Evolutionary conservation across 2,113 vertebrate species (phyloP), one percentile per base, ranked within the genome.

Genomic region (Cyprinodon tularosa): DNA sequence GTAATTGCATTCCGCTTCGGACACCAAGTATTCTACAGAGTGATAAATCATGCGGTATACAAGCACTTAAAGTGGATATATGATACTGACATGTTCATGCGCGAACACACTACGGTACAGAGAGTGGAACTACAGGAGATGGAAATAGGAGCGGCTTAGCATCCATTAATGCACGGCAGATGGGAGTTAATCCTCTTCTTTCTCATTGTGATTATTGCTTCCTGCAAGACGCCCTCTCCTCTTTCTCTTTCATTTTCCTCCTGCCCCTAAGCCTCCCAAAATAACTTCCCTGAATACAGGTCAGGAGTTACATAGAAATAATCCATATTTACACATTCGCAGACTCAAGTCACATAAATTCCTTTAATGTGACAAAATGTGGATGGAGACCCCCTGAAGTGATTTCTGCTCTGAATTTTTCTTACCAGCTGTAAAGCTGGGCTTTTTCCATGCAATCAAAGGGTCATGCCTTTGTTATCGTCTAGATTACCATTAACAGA

Each of bases 151-250:
- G 76, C 80, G 79, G 89, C 81, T 83, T 85, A 88, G 84, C 75
- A 84, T 66, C 84, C 84, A 85, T 90, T 90, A 90, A 90, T 81
- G 73, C 76, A 83, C 83, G 78, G 77, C 85, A 89, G 89, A 91
- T 85, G 84, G 79, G 71, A 80, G 72, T 81, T 92, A 92, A 92
- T 93, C 91, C 89, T 83, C 78, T 75, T 78, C 82, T 86, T 92
- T 80, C 76, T 87, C 88, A 82, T 76, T 90, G 83, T 76, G 88
- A 88, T 86, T 88, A 91, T 62, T 81, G 75, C 77, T 67, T 86
- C 86, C 81, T 80, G 61, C 84, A 77, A 74, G 74, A 74, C 79
- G 68, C 73, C 77, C 78, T 82, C 69, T 50, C 39, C 71, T 14
- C 63, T 72, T 71, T 70, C 69, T 67, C 70, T 61, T 73, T 50